Base-by-base conservation (phyloP, 2,797 vertebrate genomes). In the Poecilia picta region DNA sequence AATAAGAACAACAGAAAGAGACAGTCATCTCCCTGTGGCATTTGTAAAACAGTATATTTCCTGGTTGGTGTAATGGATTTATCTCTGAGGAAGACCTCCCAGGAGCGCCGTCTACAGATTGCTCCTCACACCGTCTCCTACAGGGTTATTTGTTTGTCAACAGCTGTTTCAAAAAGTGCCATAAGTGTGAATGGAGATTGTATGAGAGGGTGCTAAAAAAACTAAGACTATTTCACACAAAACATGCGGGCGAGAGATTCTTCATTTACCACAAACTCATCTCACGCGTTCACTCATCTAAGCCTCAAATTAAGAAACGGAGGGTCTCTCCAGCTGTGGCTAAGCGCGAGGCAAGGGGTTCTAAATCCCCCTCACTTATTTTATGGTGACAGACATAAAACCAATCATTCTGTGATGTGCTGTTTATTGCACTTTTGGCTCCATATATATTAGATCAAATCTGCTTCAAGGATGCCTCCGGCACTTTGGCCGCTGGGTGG, bases 101-200 rank as follows among this genome's bases (percentile, higher is more conserved):
- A 83, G 59, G 73, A 82, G 79, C 76, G 83, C 25, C 33, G 80
- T 77, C 75, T 85, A 78, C 84, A 85, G 85, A 93, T 90, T 87
- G 87, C 78, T 88, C 82, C 82, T 78, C 80, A 91, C 91, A 91
- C 82, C 82, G 41, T 89, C 76, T 80, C 80, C 91, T 88, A 88
- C 84, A 83, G 87, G 87, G 90, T 92, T 90, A 88, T 84, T 80
- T 87, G 79, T 78, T 87, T 88, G 85, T 92, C 86, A 81, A 82
- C 87, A 85, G 85, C 55, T 23, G 73, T 91, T 91, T 90, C 77
- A 89, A 85, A 92, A 92, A 82, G 75, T 85, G 88, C 85, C 89
- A 87, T 86, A 79, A 31, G 83, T 91, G 91, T 89, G 89, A 92
- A 92, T 82, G 74, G 84, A 87, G 83, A 86, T 80, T 89, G 74